Evolutionary conservation across 2,888 invertebrate species (phyloP), one percentile per base, ranked within the genome.

Genomic region (Drosophila algonquin): DNA sequence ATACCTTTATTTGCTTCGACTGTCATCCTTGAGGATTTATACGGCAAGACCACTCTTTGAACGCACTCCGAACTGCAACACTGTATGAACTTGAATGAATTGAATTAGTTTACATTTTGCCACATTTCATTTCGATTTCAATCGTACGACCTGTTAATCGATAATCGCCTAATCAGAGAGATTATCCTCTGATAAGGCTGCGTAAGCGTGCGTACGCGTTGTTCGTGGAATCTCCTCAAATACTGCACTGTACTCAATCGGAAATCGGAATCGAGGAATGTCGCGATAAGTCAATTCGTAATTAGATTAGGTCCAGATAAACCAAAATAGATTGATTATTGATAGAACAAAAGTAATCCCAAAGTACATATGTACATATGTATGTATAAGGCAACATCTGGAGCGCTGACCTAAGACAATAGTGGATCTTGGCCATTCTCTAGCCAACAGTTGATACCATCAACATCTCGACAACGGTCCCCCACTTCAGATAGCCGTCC

Each of bases 1-100:
- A 3, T 16, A 67, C 65, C 65, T 56, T 56, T 67, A 56, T 65
- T 67, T 56, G 64, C 27, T 64, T 64, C 56, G n/a, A 50, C 18
- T n/a, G 56, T 21, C 65, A 67, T 67, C 27, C 5, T 27, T 32
- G 44, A 6, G 14, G 4, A 10, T 14, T 3, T 21, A 24, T 3
- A 10, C 3, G 32, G n/a, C 1, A 50, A 55, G 24, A 24, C 24
- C 14, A 35, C 16, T 56, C 7, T 35, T 21, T 7, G n/a, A 18
- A 1, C 40, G 5, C 14, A 48, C 44, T 52, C 47, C 60, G 53
- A 45, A 5, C 32, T 50, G 14, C 18, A 1, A 0, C 35, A 50
- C 35, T 16, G 24, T 45, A 21, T 68, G 44, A 68, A 59, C 59
- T n/a, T 35, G 44, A 60, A 35, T 60, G 35, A 68, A 45, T 18